Evolutionary conservation across 2,113 vertebrate genomes (phyloP).

Genomic region (Chinchilla lanigera): DNA sequence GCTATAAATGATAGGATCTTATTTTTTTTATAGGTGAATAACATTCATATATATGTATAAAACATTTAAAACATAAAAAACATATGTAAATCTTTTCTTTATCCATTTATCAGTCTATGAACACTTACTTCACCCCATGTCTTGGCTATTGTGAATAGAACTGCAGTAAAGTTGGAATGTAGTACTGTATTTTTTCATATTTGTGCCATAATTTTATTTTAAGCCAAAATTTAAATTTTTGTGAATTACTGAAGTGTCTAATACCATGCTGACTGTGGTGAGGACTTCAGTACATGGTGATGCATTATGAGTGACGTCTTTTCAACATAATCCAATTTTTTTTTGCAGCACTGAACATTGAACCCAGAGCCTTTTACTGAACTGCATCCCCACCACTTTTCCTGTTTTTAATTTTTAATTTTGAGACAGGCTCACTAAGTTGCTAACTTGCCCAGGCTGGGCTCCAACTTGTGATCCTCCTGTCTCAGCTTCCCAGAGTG

Average conservation of each 20-base stretch:
- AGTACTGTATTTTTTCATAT: neutral
- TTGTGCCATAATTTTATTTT: constrained; percentile 36
- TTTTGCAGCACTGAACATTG: neutral
- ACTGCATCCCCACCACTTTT: neutral
- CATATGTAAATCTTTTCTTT: neutral
- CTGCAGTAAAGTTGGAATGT: neutral
- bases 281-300: neutral
- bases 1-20: neutral
- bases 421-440: neutral
- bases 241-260: neutral
- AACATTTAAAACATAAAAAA: no score
- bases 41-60: neutral
- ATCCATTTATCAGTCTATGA: neutral
- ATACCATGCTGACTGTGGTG: neutral
- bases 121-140: neutral
- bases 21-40: neutral
- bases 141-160: neutral
- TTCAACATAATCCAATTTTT: neutral
- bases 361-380: neutral
- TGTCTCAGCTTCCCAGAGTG: neutral
- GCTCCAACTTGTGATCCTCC: neutral
- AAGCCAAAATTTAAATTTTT: constrained; percentile 42
- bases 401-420: neutral
- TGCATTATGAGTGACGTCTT: neutral
- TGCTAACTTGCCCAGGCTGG: neutral